Base-by-base conservation (phyloP, 2,797 vertebrate genomes). In the Pogoniulus pusillus region DNA sequence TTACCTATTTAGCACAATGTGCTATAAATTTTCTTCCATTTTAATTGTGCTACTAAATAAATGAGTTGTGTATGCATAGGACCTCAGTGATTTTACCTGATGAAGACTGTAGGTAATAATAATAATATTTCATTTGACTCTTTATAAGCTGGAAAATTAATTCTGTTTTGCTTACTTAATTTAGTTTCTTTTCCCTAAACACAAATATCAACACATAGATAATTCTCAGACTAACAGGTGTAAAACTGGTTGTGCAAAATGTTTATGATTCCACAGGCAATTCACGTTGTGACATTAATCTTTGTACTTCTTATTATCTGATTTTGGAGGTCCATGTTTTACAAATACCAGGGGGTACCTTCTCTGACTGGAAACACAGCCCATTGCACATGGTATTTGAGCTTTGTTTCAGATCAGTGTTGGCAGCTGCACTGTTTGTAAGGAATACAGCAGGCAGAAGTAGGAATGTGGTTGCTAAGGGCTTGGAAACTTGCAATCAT, bases 11-110 rank as follows among this genome's bases (percentile, higher is more conserved):
- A 75, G 47, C 51, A 90, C 75, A 94, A 91, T 76, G 63, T 8
- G 37, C 85, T 54, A 76, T 91, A 93, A 86, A 88, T 95, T 71
- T 92, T 62, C 70, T 90, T 62, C 59, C 55, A 65, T 57, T 91
- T 45, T 6, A 80, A 32, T n/a, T 83, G 20, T 51, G 29, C 81
- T 62, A n/a, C 73, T 86, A 55, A 88, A 85, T 72, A 79, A 79
- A 86, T 72, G 26, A 43, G 19, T 1, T 30, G 71, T 73, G 84
- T 39, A 63, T 27, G 47, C 39, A 27, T 4, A 60, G 51, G 11
- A 41, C 39, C 34, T 23, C 10, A 24, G 35, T 63, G 49, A 2
- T 65, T 82, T 83, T 74, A 16, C 30, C 63, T 34, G 17, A 69
- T 18, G 41, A 91, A 58, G 26, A 22, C 26, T 49, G 58, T 57